These are phyloP conservation scores for Electrophaes corylata DNA, from an alignment of 2,888 invertebrate species.

Conservation along the genomic window DNA sequence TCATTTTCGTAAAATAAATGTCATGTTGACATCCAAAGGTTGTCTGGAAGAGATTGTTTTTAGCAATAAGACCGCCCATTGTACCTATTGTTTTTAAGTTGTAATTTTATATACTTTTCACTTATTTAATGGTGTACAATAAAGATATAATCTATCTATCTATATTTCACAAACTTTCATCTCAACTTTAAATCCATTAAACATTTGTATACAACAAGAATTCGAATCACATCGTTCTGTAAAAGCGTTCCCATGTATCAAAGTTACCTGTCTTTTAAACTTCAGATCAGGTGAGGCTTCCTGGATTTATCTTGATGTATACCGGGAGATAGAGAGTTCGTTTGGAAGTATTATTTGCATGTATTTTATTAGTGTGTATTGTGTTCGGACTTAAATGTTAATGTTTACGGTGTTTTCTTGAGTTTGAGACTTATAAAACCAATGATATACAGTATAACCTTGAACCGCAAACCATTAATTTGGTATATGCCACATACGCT, in stretches of 20 bases:
- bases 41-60: too few species aligned
- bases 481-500: too few species aligned
- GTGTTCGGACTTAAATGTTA: not conserved
- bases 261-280: constrained; percentile 52
- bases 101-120: too few species aligned
- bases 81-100: too few species aligned
- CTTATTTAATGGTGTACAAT: too few species aligned
- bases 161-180: constrained; percentile 1
- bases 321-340: not conserved
- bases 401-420: not conserved
- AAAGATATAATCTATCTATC: too few species aligned
- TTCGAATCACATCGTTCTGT: constrained; percentile 31
- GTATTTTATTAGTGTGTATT: not conserved
- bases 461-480: too few species aligned
- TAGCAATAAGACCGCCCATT: too few species aligned
- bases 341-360: not conserved
- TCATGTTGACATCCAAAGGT: too few species aligned
- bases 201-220: constrained; percentile 16
- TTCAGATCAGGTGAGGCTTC: constrained; percentile 46
- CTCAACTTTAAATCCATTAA: constrained; percentile 41
- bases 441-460: too few species aligned
- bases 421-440: not conserved
- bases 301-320: constrained; percentile 29
- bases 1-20: too few species aligned
- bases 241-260: constrained; percentile 62